A percentile compares a stretch with the other conserved stretches of the same genome.
These are phyloP conservation scores for Aurelia sp. DNA, from an alignment of 30 jellyfish, hydroid and myxozoan genomes.

Conservation along the genomic window DNA sequence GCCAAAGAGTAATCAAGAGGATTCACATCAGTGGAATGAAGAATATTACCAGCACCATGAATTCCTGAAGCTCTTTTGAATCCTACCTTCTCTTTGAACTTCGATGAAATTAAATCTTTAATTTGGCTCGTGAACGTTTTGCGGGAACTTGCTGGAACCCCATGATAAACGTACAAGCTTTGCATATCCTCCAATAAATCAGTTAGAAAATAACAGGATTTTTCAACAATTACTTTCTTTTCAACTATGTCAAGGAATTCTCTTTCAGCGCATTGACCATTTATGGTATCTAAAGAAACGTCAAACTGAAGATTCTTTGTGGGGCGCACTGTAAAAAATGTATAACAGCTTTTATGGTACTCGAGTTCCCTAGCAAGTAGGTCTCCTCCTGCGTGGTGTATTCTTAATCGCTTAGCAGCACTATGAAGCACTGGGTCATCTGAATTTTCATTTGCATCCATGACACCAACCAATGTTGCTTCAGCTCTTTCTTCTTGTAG, in stretches of 20 bases:
- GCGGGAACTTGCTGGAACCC: constrained; percentile 63
- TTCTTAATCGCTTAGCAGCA: neutral
- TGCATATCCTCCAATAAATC: constrained; percentile 65
- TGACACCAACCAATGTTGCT: constrained; percentile 53
- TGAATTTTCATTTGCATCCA: constrained; percentile 51
- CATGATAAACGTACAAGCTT: constrained; percentile 52
- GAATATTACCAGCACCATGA: constrained; percentile 66
- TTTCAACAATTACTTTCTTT: constrained; percentile 49
- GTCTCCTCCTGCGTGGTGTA: constrained; percentile 52
- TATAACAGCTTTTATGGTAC: constrained; percentile 49
- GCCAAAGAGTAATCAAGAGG: constrained; percentile 69
- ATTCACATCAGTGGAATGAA: constrained; percentile 64
- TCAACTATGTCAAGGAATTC: constrained; percentile 46
- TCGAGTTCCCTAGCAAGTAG: constrained; percentile 55
- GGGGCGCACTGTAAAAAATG: constrained; percentile 42
- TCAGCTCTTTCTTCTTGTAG: constrained; percentile 50
- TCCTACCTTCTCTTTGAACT: constrained; percentile 53
- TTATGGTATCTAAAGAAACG: constrained; percentile 45
- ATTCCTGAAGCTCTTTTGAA: constrained; percentile 63
- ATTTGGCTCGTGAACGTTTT: constrained; percentile 63
- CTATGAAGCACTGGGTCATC: constrained; percentile 50
- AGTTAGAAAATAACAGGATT: constrained; percentile 52
- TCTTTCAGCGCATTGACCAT: constrained; percentile 64
- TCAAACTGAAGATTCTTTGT: constrained; percentile 42
- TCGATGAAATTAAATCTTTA: constrained; percentile 44